A percentile compares a stretch with the other conserved stretches of the same genome.
phyloP scores from a whole-genome alignment of 2,888 invertebrate species.

The Nemotelus pantherinus region DNA sequence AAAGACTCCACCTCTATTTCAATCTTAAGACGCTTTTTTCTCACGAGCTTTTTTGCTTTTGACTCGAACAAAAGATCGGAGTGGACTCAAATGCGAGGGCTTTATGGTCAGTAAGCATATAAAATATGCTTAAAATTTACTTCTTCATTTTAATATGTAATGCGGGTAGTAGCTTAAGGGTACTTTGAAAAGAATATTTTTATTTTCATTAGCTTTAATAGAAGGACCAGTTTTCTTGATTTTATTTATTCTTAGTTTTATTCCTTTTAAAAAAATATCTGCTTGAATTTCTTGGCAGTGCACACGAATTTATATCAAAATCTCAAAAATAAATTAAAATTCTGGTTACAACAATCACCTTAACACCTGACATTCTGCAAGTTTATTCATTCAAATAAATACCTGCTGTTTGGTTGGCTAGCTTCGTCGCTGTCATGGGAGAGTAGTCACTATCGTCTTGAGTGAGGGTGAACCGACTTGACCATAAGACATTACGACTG shows the following conservation, averaged over 20 bases:
- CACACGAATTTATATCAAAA: too few relatives aligned
- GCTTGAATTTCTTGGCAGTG: too few relatives aligned
- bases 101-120: slow-evolving; percentile 39
- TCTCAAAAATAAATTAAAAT: too few relatives aligned
- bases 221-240: background rate
- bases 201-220: background rate
- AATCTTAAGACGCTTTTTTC: slow-evolving; percentile 19
- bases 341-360: background rate
- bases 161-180: slow-evolving; percentile 1
- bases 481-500: slow-evolving; percentile 13
- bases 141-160: slow-evolving; percentile 8
- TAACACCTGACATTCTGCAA: background rate
- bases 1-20: background rate
- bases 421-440: slow-evolving; percentile 47
- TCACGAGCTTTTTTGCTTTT: slow-evolving; percentile 12
- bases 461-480: slow-evolving; percentile 25
- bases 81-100: slow-evolving; percentile 11
- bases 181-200: background rate
- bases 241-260: too few relatives aligned
- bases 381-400: background rate
- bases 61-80: background rate
- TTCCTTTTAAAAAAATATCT: too few relatives aligned
- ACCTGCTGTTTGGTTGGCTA: slow-evolving; percentile 23
- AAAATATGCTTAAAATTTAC: slow-evolving; percentile 36
- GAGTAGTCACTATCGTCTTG: slow-evolving; percentile 43